Evolutionary conservation across 2,113 vertebrate species (phyloP), one percentile per base, ranked within the genome.

Genomic region (Phoenicopterus ruber): DNA sequence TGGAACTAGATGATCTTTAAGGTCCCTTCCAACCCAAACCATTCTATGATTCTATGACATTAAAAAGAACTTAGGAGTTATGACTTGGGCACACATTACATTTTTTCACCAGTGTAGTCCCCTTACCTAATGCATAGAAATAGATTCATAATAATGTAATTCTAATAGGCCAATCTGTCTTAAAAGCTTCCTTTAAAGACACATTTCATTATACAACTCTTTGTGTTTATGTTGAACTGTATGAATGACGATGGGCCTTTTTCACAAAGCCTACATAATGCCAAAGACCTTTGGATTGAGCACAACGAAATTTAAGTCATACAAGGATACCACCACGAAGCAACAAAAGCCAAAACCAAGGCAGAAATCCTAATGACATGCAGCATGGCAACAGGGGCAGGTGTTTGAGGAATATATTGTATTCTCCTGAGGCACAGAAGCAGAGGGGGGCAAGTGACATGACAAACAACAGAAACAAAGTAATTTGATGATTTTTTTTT

Each of bases 1-100:
- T 42, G 42, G 42, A 42, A 42, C 5, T 42, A 42, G 42, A 42
- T 42, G 42, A 42, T 14, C 42, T 42, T 42, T 42, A 42, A 42
- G 42, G 42, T 42, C 42, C 42, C 42, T 42, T 42, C 42, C 42
- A 42, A 42, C 15, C 42, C 42, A 42, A 42, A 42, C 42, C 42
- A 42, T 42, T 42, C 42, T 42, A 42, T 42, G 42, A 42, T 42
- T 42, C 42, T 42, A 42, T 42, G 42, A 42, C 12, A 90, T 91
- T 88, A 72, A 72, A 94, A 93, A 90, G 92, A 87, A 88, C 28
- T 87, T 82, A 79, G 21, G 57, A 94, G 28, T 84, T 94, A 90
- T 65, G 66, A 93, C 71, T 93, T 90, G 70, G 78, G 87, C 85
- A 58, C 34, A 84, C 54, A 62, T 83, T 65, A 67, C 21, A 29